Evolutionary conservation across 2,888 invertebrate species (phyloP).

Genomic region (Drosophila lutescens): DNA sequence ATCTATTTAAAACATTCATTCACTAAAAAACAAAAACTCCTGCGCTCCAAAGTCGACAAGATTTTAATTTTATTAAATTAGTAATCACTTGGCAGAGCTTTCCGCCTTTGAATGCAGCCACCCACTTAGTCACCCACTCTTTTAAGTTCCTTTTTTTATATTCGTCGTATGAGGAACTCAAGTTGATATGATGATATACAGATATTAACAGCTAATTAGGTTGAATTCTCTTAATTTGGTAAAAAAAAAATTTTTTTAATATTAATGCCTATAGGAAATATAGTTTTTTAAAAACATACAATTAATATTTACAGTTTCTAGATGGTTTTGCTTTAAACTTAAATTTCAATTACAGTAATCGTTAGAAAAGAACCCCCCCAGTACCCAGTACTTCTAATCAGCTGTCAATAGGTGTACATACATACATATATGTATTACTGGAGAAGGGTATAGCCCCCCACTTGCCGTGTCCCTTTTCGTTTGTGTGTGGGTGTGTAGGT

Average conservation of each 20-base stretch:
- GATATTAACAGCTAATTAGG: background rate
- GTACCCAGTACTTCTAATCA: background rate
- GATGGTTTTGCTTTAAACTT: too few relatives aligned
- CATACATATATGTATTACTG: background rate
- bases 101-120: background rate
- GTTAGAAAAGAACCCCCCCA: too few relatives aligned
- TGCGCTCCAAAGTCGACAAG: too few relatives aligned
- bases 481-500: slow-evolving; percentile 48
- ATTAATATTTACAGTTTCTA: too few relatives aligned
- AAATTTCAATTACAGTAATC: too few relatives aligned
- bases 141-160: slow-evolving; percentile 6
- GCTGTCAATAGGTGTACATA: background rate
- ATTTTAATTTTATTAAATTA: too few relatives aligned
- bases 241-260: too few relatives aligned
- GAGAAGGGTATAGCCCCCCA: background rate
- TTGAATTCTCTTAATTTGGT: too few relatives aligned
- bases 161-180: slow-evolving; percentile 1
- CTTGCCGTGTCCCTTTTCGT: background rate
- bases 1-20: too few relatives aligned
- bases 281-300: too few relatives aligned
- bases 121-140: background rate
- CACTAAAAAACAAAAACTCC: too few relatives aligned
- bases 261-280: too few relatives aligned
- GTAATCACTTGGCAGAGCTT: background rate
- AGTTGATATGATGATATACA: slow-evolving; percentile 7